A percentile compares a stretch with the other conserved stretches of the same genome.
Conservation (phyloP, 2,113 vertebrate genomes). For the Alouatta palliata region DNA sequence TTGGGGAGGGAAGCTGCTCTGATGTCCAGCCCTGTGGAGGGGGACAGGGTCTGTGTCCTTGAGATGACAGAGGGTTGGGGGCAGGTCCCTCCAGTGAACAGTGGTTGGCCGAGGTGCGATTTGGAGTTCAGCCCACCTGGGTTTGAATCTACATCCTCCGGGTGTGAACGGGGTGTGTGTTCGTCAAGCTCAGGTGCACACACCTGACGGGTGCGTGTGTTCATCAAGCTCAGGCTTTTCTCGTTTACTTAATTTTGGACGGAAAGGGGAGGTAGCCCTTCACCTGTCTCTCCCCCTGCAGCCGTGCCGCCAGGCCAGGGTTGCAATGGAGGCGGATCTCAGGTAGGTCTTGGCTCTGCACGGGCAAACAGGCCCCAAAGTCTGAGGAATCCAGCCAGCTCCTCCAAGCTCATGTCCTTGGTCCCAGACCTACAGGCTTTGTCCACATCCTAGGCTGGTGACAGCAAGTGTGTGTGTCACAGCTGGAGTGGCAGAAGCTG, state of each 20-base stretch:
- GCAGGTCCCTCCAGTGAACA: fast-evolving
- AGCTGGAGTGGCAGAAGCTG: neutral
- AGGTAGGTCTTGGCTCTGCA: fast-evolving
- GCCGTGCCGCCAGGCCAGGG: fast-evolving
- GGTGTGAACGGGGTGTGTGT: neutral
- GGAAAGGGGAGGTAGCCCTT: neutral
- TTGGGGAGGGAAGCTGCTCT: neutral
- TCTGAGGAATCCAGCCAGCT: neutral
- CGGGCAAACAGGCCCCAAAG: neutral
- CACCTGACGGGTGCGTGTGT: neutral
- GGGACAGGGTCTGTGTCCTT: neutral
- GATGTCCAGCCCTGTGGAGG: neutral
- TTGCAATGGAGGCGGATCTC: neutral
- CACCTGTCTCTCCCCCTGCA: neutral
- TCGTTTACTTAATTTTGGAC: neutral
- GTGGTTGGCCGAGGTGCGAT: neutral
- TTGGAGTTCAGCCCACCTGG: neutral
- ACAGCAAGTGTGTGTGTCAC: neutral
- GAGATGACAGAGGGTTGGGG: neutral
- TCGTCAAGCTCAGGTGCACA: neutral
- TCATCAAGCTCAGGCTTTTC: fast-evolving
- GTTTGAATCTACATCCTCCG: neutral
- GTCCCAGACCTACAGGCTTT: neutral
- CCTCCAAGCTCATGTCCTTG: neutral
- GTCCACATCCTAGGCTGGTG: neutral